Evolutionary conservation across 1,140 invertebrate genomes (phyloP).

Genomic region (Leptinotarsa lineolata): DNA sequence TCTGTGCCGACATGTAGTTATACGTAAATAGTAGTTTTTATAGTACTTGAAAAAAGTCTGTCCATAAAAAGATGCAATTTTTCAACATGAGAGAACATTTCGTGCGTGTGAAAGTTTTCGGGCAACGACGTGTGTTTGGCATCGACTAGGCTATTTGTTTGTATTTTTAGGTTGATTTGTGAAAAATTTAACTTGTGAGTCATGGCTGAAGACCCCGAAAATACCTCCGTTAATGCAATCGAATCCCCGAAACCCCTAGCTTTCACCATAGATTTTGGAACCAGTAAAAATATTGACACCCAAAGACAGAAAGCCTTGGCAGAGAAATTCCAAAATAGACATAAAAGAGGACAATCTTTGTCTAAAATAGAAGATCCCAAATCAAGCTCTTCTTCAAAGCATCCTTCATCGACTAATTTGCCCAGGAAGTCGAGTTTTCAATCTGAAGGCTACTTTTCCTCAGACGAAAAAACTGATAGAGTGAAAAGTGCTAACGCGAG

Average conservation of each 20-base stretch:
- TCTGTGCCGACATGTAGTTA: not conserved
- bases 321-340: constrained; percentile 70
- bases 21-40: not conserved
- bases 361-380: constrained; percentile 61
- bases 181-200: constrained; percentile 23
- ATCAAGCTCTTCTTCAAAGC: constrained; percentile 32
- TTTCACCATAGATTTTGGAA: constrained; percentile 73
- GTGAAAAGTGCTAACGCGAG: constrained; percentile 40
- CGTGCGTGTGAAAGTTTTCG: not conserved
- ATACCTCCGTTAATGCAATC: constrained; percentile 30
- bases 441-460: constrained; percentile 72
- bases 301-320: constrained; percentile 67
- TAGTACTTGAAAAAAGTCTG: not conserved
- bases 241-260: constrained; percentile 58
- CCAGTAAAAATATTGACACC: constrained; percentile 64
- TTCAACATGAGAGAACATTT: too few relatives aligned
- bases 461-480: constrained; percentile 60
- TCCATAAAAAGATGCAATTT: not conserved
- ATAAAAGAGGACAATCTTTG: constrained; percentile 71
- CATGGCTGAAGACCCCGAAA: constrained; percentile 25
- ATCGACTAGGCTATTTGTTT: constrained; percentile 24
- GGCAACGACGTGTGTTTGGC: not conserved
- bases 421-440: constrained; percentile 66
- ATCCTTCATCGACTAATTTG: constrained; percentile 57
- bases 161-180: constrained; percentile 17